Evolutionary conservation across 2,797 vertebrate genomes (phyloP).

Genomic region (Megalops cyprinoides): DNA sequence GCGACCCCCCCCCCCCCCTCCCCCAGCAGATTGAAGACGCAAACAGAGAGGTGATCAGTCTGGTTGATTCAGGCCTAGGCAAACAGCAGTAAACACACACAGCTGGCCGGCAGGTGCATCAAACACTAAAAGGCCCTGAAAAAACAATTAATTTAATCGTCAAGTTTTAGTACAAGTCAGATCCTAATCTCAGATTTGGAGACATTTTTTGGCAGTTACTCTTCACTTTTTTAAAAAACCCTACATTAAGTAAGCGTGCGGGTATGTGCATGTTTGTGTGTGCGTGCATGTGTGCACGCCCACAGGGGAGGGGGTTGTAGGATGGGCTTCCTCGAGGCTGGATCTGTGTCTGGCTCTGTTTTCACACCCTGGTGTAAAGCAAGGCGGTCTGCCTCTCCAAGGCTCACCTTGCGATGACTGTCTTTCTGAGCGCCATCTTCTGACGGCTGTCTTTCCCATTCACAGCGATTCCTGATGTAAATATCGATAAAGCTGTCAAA

Average conservation of each 20-base stretch:
- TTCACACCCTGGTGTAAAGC: slow-evolving; percentile 29
- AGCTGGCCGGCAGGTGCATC: not conserved
- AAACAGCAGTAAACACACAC: slow-evolving; percentile 5
- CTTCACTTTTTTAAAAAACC: not conserved
- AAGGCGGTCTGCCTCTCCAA: not conserved
- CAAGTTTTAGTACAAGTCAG: not conserved
- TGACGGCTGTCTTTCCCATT: too few species aligned
- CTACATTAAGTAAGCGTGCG: slow-evolving; percentile 4
- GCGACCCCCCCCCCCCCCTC: not conserved
- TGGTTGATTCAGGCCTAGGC: slow-evolving; percentile 2
- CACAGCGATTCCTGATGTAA: slow-evolving; percentile 62
- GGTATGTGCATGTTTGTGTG: slow-evolving; percentile 25
- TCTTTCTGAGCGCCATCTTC: too few species aligned
- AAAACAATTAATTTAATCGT: too few species aligned
- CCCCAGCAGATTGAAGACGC: not conserved
- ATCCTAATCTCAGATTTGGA: not conserved
- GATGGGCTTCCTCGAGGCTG: not conserved
- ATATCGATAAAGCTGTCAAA: slow-evolving; percentile 69
- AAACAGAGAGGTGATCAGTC: not conserved
- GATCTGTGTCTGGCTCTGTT: slow-evolving; percentile 35
- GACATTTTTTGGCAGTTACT: too few species aligned
- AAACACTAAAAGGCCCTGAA: not conserved
- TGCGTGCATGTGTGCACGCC: slow-evolving; percentile 5
- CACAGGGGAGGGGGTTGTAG: not conserved
- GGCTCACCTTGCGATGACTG: too few species aligned